phyloP scores from a whole-genome alignment of 2,113 vertebrate species.

The Zingel zingel region DNA sequence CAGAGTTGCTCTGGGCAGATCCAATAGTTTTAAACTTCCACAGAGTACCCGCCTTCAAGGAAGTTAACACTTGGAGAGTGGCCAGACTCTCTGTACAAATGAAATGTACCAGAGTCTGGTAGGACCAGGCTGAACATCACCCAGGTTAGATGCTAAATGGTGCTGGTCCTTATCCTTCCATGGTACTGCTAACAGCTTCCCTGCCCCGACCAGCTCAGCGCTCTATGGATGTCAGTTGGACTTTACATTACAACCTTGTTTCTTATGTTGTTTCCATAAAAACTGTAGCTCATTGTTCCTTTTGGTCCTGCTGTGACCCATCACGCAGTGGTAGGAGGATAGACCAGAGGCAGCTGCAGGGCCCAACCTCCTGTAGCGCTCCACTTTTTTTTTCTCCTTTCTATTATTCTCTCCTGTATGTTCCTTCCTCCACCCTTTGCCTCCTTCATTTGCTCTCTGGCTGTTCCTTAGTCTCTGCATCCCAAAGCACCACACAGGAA shows the following conservation, averaged over 20 bases:
- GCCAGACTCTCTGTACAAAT: no score
- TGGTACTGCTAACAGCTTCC: neutral
- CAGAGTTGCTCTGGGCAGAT: no score
- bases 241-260: neutral
- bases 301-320: constrained; percentile 1
- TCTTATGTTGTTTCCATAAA: neutral
- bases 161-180: neutral
- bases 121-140: no score
- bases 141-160: neutral
- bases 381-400: neutral
- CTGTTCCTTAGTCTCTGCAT: constrained; percentile 34
- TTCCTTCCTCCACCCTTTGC: constrained; percentile 36
- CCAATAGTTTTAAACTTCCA: no score
- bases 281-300: constrained; percentile 38
- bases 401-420: constrained; percentile 29
- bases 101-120: no score
- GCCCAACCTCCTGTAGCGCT: constrained; percentile 12
- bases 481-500: constrained; percentile 66
- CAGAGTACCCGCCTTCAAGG: no score
- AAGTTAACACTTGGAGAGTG: no score
- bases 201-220: neutral
- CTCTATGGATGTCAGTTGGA: neutral
- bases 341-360: constrained; percentile 35
- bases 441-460: constrained; percentile 44
- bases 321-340: constrained; percentile 16